These are phyloP conservation scores for Tetragonula carbonaria DNA, from an alignment of 2,888 invertebrate genomes.

Conservation along the genomic window DNA sequence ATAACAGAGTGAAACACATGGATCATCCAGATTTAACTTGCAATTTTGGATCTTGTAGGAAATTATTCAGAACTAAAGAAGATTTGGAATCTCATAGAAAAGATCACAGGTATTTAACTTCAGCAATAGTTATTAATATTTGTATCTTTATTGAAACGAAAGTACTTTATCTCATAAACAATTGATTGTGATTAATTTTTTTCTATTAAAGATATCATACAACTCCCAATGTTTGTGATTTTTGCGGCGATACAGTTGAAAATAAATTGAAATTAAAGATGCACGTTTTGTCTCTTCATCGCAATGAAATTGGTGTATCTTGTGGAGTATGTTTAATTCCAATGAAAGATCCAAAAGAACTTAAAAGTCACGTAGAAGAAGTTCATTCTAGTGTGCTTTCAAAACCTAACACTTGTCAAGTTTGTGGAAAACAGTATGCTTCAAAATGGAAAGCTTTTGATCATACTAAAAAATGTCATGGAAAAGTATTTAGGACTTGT, in stretches of 20 bases:
- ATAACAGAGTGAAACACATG: conserved; percentile 86
- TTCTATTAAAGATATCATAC: conserved; percentile 71
- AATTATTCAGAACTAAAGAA: conserved; percentile 85
- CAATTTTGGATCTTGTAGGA: conserved; percentile 83
- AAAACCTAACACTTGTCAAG: conserved; percentile 85
- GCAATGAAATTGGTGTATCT: conserved; percentile 85
- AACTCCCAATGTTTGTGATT: conserved; percentile 86
- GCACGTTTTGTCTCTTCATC: conserved; percentile 86
- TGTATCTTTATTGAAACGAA: background rate
- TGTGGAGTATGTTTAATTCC: conserved; percentile 86
- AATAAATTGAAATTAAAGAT: conserved; percentile 86
- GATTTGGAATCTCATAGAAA: conserved; percentile 85
- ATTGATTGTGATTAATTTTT: background rate
- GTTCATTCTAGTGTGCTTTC: conserved; percentile 84
- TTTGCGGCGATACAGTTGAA: conserved; percentile 86
- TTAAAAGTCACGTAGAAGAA: conserved; percentile 86
- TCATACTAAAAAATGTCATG: conserved; percentile 86
- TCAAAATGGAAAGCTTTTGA: conserved; percentile 87
- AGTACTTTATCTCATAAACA: background rate
- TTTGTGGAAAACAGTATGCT: conserved; percentile 87
- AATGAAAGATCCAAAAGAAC: conserved; percentile 85
- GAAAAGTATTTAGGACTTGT: conserved; percentile 86
- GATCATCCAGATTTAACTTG: conserved; percentile 85
- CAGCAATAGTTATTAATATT: background rate
- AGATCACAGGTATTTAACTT: conserved; percentile 83